Percentiles rank a stretch among this genome's conserved stretches.
phyloP scores from a whole-genome alignment of 1,140 invertebrate species.

The Apolygus lucorum region DNA sequence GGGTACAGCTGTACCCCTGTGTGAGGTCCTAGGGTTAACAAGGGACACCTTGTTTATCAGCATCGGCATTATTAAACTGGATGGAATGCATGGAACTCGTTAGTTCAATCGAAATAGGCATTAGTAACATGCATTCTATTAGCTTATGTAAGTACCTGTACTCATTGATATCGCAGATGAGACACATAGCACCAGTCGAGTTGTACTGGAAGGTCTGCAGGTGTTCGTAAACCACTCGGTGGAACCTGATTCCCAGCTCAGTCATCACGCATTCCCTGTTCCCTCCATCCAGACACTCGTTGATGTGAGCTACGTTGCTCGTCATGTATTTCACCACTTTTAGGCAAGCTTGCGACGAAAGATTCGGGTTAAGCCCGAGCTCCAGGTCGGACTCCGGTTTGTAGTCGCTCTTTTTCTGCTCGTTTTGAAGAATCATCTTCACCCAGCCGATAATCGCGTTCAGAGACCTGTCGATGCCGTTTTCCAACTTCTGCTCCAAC shows the following conservation, averaged over 20 bases:
- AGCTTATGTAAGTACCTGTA: no score
- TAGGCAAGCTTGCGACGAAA: constrained; percentile 64
- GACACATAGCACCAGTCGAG: constrained; percentile 52
- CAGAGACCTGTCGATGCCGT: constrained; percentile 75
- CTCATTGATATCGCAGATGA: constrained; percentile 44
- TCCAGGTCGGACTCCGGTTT: constrained; percentile 80
- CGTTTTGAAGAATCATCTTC: constrained; percentile 77
- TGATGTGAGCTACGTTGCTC: constrained; percentile 66
- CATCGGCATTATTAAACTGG: no score
- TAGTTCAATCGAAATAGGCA: no score
- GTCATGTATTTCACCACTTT: constrained; percentile 79
- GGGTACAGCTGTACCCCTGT: no score
- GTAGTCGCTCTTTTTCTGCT: constrained; percentile 95
- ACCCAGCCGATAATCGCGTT: constrained; percentile 86
- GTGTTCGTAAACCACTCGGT: constrained; percentile 92
- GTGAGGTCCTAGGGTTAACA: no score
- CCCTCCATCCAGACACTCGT: constrained; percentile 82
- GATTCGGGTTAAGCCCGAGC: constrained; percentile 39
- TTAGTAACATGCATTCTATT: no score
- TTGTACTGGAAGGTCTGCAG: constrained; percentile 92
- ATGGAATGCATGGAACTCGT: no score
- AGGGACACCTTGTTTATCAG: no score
- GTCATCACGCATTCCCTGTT: constrained; percentile 79
- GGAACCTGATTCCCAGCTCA: constrained; percentile 83
- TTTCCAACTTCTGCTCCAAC: constrained; percentile 84